Conservation (phyloP, 1,140 invertebrate species). For the Antheraea mylitta region DNA sequence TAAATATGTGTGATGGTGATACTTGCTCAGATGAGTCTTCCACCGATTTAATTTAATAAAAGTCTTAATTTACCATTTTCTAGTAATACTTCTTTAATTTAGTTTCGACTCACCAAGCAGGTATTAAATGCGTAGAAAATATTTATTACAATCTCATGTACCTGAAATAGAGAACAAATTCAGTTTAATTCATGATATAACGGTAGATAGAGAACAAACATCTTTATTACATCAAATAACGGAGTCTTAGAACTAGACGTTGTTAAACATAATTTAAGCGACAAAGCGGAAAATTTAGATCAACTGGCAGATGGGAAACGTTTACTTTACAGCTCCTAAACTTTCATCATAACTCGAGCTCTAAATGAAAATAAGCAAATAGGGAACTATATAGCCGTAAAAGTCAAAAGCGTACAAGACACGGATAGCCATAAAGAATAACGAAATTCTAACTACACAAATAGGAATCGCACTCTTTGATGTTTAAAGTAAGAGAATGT, state of each 20-base stretch:
- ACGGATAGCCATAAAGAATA: conserved; percentile 6
- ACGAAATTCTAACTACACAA: conserved; percentile 4
- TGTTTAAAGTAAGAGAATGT: conserved; percentile 50
- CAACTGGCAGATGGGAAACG: conserved; percentile 10
- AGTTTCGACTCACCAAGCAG: background rate
- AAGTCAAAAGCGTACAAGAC: conserved; percentile 9
- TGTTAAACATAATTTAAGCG: background rate
- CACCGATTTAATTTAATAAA: too few relatives aligned
- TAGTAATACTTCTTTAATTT: background rate
- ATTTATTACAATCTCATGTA: background rate
- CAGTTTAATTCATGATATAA: background rate
- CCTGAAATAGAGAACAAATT: background rate
- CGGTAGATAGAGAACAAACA: background rate
- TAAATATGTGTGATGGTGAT: too few relatives aligned
- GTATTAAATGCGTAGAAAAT: background rate
- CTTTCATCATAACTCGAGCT: conserved; percentile 6
- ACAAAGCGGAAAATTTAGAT: conserved; percentile 1
- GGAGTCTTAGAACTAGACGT: background rate
- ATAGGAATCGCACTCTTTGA: conserved; percentile 36
- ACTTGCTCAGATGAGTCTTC: too few relatives aligned
- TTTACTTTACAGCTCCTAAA: conserved; percentile 8
- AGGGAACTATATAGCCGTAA: conserved; percentile 1
- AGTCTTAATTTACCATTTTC: too few relatives aligned
- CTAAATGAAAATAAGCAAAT: conserved; percentile 13
- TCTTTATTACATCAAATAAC: background rate